Evolutionary conservation across 2,113 vertebrate species (phyloP).

Genomic region (Elanus axillaris): DNA sequence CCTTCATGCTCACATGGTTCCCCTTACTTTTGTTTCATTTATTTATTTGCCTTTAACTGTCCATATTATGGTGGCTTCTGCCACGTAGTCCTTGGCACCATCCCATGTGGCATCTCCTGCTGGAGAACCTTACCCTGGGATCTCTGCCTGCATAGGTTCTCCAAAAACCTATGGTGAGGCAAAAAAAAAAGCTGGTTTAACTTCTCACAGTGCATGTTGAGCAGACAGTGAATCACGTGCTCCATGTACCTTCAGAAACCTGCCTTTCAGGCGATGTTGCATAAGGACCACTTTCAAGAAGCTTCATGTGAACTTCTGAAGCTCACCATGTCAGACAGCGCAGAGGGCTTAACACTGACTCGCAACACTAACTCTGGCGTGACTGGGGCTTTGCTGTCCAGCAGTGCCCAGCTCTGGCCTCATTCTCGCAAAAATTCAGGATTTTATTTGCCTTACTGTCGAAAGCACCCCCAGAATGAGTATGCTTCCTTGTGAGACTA

Average conservation of each 20-base stretch:
- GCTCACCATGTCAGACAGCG: background rate
- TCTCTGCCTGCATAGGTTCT: background rate
- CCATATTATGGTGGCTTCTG: background rate
- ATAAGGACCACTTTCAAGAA: background rate
- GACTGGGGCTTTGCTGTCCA: background rate
- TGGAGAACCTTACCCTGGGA: background rate
- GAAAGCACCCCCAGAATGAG: background rate
- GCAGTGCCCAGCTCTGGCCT: background rate
- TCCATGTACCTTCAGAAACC: background rate
- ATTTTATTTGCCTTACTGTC: background rate
- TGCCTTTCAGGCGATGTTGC: background rate
- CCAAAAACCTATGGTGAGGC: background rate
- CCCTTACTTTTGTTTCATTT: background rate
- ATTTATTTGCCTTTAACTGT: background rate
- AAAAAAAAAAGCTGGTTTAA: background rate
- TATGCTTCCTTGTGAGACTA: background rate
- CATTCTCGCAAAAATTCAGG: background rate
- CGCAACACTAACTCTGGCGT: background rate
- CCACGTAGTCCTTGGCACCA: background rate
- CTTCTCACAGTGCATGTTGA: background rate
- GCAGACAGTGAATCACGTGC: accelerated
- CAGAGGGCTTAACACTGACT: background rate
- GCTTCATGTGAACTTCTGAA: background rate
- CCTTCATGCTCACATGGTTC: background rate
- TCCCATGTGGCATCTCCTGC: background rate